Conservation (phyloP, 2,888 invertebrate genomes). For the Zygaena filipendulae region DNA sequence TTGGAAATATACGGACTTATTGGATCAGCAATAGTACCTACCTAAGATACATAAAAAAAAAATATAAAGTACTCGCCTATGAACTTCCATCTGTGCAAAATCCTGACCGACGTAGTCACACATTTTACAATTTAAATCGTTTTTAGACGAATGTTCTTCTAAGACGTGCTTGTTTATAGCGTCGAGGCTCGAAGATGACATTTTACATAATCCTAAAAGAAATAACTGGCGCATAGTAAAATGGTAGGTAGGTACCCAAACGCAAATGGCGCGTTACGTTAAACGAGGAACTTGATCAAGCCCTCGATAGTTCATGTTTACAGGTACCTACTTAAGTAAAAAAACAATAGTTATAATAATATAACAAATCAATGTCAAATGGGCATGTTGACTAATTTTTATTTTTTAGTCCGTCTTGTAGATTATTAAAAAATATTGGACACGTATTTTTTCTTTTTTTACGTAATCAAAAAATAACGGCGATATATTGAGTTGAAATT, state of each 20-base stretch:
- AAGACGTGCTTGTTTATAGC: slow-evolving; percentile 25
- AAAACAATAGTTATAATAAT: background rate
- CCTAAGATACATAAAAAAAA: background rate
- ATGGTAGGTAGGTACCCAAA: slow-evolving; percentile 10
- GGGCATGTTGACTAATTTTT: too few relatives aligned
- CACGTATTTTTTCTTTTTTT: too few relatives aligned
- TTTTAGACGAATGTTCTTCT: slow-evolving; percentile 27
- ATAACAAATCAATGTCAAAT: background rate
- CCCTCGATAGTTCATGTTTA: background rate
- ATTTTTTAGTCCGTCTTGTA: too few relatives aligned
- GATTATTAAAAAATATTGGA: too few relatives aligned
- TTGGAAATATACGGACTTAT: too few relatives aligned
- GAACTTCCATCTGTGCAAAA: slow-evolving; percentile 31
- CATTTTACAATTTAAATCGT: slow-evolving; percentile 29
- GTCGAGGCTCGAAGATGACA: slow-evolving; percentile 8
- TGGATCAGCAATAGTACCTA: too few relatives aligned
- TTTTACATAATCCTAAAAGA: slow-evolving; percentile 27
- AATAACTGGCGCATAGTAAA: background rate
- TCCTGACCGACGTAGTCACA: slow-evolving; percentile 35
- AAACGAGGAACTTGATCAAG: too few relatives aligned
- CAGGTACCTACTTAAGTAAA: slow-evolving; percentile 13
- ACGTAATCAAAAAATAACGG: too few relatives aligned
- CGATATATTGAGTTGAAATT: too few relatives aligned
- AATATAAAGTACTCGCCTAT: slow-evolving; percentile 29
- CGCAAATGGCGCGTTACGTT: too few relatives aligned